Base-by-base conservation (phyloP, 2,888 invertebrate species). In the Trachelus tabidus region DNA sequence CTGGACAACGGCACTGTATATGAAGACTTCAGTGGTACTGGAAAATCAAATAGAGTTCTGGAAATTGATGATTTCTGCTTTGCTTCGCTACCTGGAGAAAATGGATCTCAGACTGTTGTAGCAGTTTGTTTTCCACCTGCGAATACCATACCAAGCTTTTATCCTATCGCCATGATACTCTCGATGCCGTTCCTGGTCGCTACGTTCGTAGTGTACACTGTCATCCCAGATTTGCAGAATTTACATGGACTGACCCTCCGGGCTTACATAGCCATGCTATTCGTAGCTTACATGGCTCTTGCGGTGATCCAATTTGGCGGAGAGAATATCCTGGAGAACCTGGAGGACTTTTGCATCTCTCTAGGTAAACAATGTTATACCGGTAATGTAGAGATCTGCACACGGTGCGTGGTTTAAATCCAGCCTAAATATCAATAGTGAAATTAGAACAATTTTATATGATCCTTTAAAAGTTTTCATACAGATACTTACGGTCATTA, bases 171-270 rank as follows among this genome's bases (percentile, higher is more conserved):
- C 9, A 84, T 88, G 83, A 11, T 87, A 1, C 34, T 89, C 4
- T 90, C 90, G 15, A 80, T 84, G 37, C 84, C 85, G 11, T 90
- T 89, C 77, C 83, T 91, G 23, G 69, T 84, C 6, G 83, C 84
- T 31, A 90, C 90, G 1, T 88, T 90, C 75, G 12, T 88, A 73
- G 87, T 89, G 40, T 91, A 91, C 82, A 82, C 85, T 1, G 73
- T 88, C 15, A 71, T 91, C 12, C 88, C 89, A 30, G 87, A 90
- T 78, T 78, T 91, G 75, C 82, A 85, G 56, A 90, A 88, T 77
- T 85, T 91, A 69, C 90, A 90, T 37, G 91, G 91, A 12, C 77
- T 84, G 34, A 87, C 87, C 6, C 82, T 91, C 34, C 85, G 89
- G 79, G 85, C 85, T 15, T 88, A 91, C 81, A 83, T 90, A 6